phyloP scores from a whole-genome alignment of 1,140 invertebrate species.

The Globodera rostochiensis region DNA sequence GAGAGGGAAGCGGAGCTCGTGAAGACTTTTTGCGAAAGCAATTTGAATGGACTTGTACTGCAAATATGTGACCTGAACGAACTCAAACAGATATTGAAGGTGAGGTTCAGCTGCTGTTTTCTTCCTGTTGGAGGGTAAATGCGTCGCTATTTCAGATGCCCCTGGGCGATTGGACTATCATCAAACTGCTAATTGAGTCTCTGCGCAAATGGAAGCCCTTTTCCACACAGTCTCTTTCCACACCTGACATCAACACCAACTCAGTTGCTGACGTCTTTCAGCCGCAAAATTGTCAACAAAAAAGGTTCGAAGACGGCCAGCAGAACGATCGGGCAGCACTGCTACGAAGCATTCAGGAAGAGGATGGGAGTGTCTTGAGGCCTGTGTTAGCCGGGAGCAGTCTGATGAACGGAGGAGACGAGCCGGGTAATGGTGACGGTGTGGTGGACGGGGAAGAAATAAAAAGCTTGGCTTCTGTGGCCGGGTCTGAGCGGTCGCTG shows the following conservation, averaged over 20 bases:
- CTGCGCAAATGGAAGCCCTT: constrained; percentile 54
- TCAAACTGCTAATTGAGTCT: constrained; percentile 60
- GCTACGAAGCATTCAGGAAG: constrained; percentile 20
- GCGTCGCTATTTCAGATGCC: constrained; percentile 44
- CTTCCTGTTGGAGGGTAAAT: not conserved
- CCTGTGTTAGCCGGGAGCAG: not conserved
- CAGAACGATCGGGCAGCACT: constrained; percentile 1
- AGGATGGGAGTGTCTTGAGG: constrained; percentile 7
- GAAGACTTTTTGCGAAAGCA: constrained; percentile 43
- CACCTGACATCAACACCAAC: constrained; percentile 18
- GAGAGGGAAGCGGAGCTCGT: constrained; percentile 27
- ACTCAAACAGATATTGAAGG: constrained; percentile 45
- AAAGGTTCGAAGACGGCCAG: not conserved
- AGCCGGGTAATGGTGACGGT: constrained; percentile 1
- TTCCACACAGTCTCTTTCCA: constrained; percentile 30
- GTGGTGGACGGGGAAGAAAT: constrained; percentile 27
- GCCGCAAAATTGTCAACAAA: constrained; percentile 2
- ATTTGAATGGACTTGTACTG: constrained; percentile 62
- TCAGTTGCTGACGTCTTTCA: constrained; percentile 16
- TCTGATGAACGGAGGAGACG: constrained; percentile 17
- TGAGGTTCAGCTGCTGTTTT: constrained; percentile 1
- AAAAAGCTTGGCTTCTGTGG: constrained; percentile 40
- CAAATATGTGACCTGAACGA: constrained; percentile 62
- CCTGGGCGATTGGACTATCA: constrained; percentile 63
- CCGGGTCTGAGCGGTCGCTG: constrained; percentile 32